Base-by-base conservation (phyloP, 2,113 vertebrate species). In the Lepidothrix coronata region DNA sequence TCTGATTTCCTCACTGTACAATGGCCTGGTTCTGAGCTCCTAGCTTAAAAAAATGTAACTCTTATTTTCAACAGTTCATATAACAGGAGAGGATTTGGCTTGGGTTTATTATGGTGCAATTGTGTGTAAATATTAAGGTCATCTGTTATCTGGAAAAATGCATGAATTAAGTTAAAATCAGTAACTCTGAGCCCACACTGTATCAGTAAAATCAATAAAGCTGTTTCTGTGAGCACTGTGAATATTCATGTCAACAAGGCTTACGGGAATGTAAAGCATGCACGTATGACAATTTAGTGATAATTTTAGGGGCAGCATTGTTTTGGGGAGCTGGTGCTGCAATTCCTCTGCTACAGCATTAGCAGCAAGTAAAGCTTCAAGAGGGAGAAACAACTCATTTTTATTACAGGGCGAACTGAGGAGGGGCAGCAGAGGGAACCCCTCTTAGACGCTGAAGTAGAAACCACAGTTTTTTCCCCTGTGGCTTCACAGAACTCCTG, bases 101-200 rank as follows among this genome's bases (percentile, higher is more conserved):
- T 57, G 54, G 39, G 79, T 92, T 95, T 96, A 84, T 93, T 80
- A 68, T 92, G 76, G 83, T 89, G 94, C 70, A 94, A 93, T 79
- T 75, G 70, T 75, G 83, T 94, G 91, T 82, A 97, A 97, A 96
- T 96, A 97, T 92, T 92, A 95, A 96, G 95, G 96, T 93, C 91
- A 95, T 85, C 73, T 86, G 86, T 95, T 96, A 95, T 94, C 88
- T 85, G 76, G 95, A 93, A 92, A 95, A 92, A 97, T 85, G 77
- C 88, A 95, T 79, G 95, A 94, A 96, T 97, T 96, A 94, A 93
- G 91, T 92, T 89, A 87, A 81, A 96, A 85, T 92, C 62, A 33
- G 88, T 91, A 93, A 81, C 73, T 70, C 63, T 8, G 21, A 89
- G 81, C 86, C 76, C 73, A 63, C 39, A 46, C 72, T n/a, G 44